These are phyloP conservation scores for Lepidonotus clava DNA, from an alignment of 2,888 invertebrate genomes.

Conservation along the genomic window DNA sequence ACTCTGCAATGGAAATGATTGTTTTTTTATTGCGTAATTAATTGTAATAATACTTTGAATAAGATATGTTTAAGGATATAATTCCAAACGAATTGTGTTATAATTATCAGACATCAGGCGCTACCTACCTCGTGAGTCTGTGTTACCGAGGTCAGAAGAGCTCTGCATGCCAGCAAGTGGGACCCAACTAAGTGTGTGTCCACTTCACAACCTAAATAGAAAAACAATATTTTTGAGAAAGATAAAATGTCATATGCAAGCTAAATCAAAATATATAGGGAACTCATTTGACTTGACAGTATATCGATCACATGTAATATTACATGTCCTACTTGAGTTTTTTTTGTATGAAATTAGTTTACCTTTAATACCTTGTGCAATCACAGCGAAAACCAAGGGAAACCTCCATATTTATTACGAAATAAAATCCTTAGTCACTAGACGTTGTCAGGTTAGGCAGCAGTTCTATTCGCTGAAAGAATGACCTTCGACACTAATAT, in stretches of 20 bases:
- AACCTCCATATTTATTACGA: too few species aligned
- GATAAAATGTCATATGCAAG: neutral
- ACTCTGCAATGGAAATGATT: neutral
- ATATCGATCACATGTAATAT: too few species aligned
- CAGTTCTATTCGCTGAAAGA: too few species aligned
- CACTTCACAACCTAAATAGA: constrained; percentile 58
- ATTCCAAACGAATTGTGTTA: neutral
- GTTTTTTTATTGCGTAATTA: neutral
- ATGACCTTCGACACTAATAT: too few species aligned
- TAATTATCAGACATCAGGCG: neutral
- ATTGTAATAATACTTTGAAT: neutral
- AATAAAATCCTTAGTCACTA: too few species aligned
- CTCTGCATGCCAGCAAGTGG: constrained; percentile 70
- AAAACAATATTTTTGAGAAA: too few species aligned
- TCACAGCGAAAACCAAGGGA: too few species aligned
- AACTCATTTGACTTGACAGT: neutral
- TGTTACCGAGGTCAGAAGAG: constrained; percentile 64
- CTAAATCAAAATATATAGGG: neutral
- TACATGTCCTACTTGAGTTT: too few species aligned
- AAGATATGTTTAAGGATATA: neutral
- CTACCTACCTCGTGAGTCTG: constrained; percentile 45
- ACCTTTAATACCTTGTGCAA: too few species aligned
- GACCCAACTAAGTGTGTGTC: constrained; percentile 69
- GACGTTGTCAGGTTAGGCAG: too few species aligned
- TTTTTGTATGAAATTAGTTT: too few species aligned